Evolutionary conservation across 2,888 invertebrate species (phyloP).

Genomic region (Rambutsinella grinnellia): DNA sequence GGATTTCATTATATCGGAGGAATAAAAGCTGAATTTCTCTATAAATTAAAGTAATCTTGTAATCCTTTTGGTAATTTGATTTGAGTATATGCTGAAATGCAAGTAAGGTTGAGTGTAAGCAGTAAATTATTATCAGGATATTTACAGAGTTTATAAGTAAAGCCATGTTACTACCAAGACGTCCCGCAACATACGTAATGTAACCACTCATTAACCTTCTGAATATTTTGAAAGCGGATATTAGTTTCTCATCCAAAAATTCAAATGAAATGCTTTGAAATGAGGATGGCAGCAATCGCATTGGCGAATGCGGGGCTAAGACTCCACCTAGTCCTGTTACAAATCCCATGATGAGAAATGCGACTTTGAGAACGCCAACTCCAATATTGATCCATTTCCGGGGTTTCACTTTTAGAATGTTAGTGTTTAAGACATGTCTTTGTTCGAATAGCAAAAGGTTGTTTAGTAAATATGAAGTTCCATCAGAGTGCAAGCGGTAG

Average conservation of each 20-base stretch:
- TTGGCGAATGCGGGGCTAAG: background rate
- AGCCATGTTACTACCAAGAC: background rate
- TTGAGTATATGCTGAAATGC: no score
- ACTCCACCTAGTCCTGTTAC: background rate
- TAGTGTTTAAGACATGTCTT: background rate
- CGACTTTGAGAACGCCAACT: background rate
- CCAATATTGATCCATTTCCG: background rate
- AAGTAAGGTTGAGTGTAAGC: background rate
- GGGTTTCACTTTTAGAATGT: background rate
- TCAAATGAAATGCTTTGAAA: background rate
- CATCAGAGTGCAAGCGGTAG: background rate
- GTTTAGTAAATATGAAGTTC: background rate
- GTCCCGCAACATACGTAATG: background rate
- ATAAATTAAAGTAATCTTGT: background rate
- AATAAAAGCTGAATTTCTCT: background rate
- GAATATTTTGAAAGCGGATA: no score
- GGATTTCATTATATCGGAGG: background rate
- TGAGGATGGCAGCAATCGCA: background rate
- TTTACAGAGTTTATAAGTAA: background rate
- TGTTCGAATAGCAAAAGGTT: background rate
- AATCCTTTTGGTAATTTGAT: background rate
- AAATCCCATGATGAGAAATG: background rate
- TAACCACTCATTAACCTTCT: background rate
- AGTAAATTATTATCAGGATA: background rate
- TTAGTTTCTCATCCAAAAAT: no score